Evolutionary conservation across 2,113 vertebrate species (phyloP).

Genomic region (Dissostichus mawsoni): DNA sequence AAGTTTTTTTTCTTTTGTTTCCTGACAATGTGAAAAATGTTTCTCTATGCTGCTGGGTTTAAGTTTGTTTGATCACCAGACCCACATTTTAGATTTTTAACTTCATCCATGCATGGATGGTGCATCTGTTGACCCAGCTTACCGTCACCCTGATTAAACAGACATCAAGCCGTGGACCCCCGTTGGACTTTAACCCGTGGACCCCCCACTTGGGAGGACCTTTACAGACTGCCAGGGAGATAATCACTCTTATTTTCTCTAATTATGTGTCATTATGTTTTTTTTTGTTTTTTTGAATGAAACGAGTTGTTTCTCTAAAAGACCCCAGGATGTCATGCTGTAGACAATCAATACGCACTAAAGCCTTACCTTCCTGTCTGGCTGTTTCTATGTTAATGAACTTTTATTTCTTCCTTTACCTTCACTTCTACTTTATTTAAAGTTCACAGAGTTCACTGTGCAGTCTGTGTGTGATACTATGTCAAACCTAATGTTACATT

Average conservation of each 20-base stretch:
- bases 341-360: slow-evolving; percentile 65
- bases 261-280: slow-evolving; percentile 15
- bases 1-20: slow-evolving; percentile 10
- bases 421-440: slow-evolving; percentile 52
- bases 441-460: slow-evolving; percentile 39
- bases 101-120: not conserved
- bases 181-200: slow-evolving; percentile 30
- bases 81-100: slow-evolving; percentile 2
- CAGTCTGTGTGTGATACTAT: slow-evolving; percentile 37
- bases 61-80: not conserved
- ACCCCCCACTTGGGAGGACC: slow-evolving; percentile 10
- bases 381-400: slow-evolving; percentile 17
- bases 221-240: slow-evolving; percentile 36
- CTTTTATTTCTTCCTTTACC: slow-evolving; percentile 20
- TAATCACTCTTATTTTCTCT: slow-evolving; percentile 32
- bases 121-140: slow-evolving; percentile 17
- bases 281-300: not conserved
- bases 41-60: not conserved
- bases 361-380: slow-evolving; percentile 41
- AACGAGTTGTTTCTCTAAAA: slow-evolving; percentile 23
- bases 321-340: slow-evolving; percentile 40
- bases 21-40: not conserved
- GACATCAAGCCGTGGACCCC: slow-evolving; percentile 13
- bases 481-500: slow-evolving; percentile 16
- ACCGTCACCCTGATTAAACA: slow-evolving; percentile 3